These are phyloP conservation scores for Sebastes reedi DNA, from an alignment of 2,797 vertebrate genomes.

Conservation along the genomic window DNA sequence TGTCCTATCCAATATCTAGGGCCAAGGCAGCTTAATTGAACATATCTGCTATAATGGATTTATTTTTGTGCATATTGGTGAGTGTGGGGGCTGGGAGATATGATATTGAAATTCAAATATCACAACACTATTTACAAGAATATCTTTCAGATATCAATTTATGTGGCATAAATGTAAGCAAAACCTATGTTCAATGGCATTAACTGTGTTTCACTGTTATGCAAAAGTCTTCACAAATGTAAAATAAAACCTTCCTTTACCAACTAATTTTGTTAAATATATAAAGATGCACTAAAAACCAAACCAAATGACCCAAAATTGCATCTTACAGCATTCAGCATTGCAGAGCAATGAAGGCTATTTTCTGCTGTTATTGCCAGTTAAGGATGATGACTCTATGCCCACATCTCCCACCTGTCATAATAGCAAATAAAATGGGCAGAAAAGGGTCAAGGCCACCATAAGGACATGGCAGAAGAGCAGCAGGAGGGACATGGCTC, in stretches of 20 bases:
- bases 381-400: conserved; percentile 6
- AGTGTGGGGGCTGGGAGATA: background rate
- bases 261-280: background rate
- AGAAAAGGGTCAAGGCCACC: conserved; percentile 27
- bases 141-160: background rate
- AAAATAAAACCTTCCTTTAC: background rate
- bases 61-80: background rate
- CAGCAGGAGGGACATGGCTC: conserved; percentile 7
- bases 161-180: background rate
- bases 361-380: background rate
- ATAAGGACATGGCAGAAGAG: conserved; percentile 27
- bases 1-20: background rate
- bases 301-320: background rate
- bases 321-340: background rate
- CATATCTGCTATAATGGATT: background rate
- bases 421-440: conserved; percentile 4
- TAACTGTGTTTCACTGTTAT: background rate
- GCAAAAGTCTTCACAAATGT: background rate
- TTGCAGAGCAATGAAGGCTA: background rate
- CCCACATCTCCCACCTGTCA: conserved; percentile 21
- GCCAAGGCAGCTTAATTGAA: background rate
- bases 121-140: background rate
- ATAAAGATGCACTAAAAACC: background rate
- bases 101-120: background rate
- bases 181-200: background rate